Evolutionary conservation across 2,888 invertebrate genomes (phyloP).

Genomic region (Acanthosepion pharaonis): DNA sequence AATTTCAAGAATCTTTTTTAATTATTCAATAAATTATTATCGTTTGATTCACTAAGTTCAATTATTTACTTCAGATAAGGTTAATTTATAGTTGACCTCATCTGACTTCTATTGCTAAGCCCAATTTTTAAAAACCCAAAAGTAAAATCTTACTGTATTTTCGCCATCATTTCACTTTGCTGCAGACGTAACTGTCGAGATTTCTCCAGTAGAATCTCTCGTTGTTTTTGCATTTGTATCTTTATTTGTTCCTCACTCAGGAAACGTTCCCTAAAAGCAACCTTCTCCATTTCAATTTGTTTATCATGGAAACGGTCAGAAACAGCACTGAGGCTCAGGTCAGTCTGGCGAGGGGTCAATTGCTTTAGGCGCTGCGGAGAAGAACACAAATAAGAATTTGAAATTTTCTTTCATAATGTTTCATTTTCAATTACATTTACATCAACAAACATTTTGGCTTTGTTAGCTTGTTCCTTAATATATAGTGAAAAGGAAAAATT

Average conservation of each 20-base stretch:
- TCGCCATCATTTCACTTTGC: conserved; percentile 73
- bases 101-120: neutral
- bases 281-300: conserved; percentile 71
- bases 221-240: conserved; percentile 66
- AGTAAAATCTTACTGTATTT: conserved; percentile 70
- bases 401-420: neutral
- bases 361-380: neutral
- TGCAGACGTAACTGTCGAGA: conserved; percentile 66
- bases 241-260: conserved; percentile 68
- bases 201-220: conserved; percentile 66
- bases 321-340: conserved; percentile 52
- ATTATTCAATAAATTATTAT: too few relatives aligned
- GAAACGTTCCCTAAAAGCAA: conserved; percentile 70
- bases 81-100: neutral
- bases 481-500: too few relatives aligned
- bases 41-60: neutral
- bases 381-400: neutral
- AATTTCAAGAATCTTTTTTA: too few relatives aligned
- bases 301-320: conserved; percentile 71
- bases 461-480: too few relatives aligned
- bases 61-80: neutral
- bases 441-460: too few relatives aligned
- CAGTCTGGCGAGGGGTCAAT: neutral
- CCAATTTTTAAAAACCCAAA: neutral
- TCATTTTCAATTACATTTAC: too few relatives aligned